phyloP scores from a whole-genome alignment of 30 jellyfish, hydroid and myxozoan genomes.

The Rhopilema esculentum region DNA sequence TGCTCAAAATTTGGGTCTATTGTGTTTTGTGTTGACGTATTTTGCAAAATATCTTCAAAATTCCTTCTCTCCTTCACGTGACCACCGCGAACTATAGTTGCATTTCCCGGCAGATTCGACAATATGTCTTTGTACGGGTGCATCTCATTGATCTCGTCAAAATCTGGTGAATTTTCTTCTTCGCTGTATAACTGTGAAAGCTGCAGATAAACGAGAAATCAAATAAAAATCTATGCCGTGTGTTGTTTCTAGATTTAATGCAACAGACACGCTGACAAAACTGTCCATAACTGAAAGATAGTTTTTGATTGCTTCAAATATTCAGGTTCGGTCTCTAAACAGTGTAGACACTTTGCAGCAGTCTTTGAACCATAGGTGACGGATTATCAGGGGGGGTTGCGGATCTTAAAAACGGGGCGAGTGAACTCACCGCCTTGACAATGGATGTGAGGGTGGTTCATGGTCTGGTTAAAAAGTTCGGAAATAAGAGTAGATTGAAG shows the following conservation, averaged over 20 bases:
- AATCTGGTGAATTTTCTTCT: slow-evolving; percentile 62
- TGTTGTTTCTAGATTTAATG: too few species aligned
- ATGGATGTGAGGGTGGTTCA: too few species aligned
- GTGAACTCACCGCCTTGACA: too few species aligned
- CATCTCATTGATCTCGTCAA: slow-evolving; percentile 59
- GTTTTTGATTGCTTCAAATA: neutral
- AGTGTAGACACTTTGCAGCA: too few species aligned
- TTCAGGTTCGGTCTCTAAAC: too few species aligned
- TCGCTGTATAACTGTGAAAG: slow-evolving; percentile 75
- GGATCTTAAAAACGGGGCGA: too few species aligned
- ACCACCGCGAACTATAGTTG: slow-evolving; percentile 98
- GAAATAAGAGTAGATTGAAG: too few species aligned
- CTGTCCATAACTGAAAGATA: neutral
- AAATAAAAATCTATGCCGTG: too few species aligned
- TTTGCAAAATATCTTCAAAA: slow-evolving; percentile 39
- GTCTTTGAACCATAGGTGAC: too few species aligned
- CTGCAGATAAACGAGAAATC: slow-evolving; percentile 7
- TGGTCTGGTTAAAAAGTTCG: too few species aligned
- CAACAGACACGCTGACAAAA: too few species aligned
- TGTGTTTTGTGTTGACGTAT: slow-evolving; percentile 36
- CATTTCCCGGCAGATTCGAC: slow-evolving; percentile 93
- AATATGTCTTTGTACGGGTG: slow-evolving; percentile 96
- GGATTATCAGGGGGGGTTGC: too few species aligned
- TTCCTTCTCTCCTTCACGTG: slow-evolving; percentile 81
- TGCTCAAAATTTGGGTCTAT: slow-evolving; percentile 32